Evolutionary conservation across 2,888 invertebrate genomes (phyloP), one percentile per base, ranked within the genome.

Genomic region (Gortyna flavago): DNA sequence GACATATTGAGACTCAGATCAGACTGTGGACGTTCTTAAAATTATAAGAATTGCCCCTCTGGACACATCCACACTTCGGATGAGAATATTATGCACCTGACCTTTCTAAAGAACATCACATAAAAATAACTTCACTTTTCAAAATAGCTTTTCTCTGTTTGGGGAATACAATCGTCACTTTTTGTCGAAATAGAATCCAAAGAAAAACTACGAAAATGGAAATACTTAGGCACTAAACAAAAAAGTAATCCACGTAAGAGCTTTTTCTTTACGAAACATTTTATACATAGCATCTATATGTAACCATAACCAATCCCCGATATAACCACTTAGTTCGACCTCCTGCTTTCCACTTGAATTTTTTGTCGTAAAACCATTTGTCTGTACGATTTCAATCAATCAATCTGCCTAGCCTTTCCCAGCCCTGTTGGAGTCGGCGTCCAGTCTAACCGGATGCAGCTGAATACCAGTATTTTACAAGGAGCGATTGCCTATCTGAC

Each of bases 211-310:
- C 16, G 51, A 78, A 71, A 83, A 78, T 72, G 25, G n/a, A 68
- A 74, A 61, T 44, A n/a, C n/a, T n/a, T n/a, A 48, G 41, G 44
- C 38, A 72, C 59, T 62, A 48, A 68, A 78, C 57, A 13, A 67
- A 70, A 81, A 75, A 67, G 75, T 75, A 76, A 85, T 85, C 54
- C 48, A 75, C 38, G 16, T 72, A 65, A 83, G 62, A 80, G 78
- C 72, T 77, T 77, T 82, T 71, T 59, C 32, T 75, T 74, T 35
- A 72, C 51, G 65, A 54, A 74, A 64, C 35, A 32, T 61, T 69
- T 64, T 67, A 71, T 64, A 66, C 11, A 32, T 44, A 64, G 41
- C 41, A 35, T 41, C 54, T 9, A 32, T 29, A 54, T 13, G 48
- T n/a, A 75, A 29, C 21, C 0, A 13, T n/a, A 38, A 13, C 4